A percentile compares a stretch with the other conserved stretches of the same genome.
These are phyloP conservation scores for Acromyrmex echinatior DNA, from an alignment of 1,140 invertebrate genomes.

Conservation along the genomic window DNA sequence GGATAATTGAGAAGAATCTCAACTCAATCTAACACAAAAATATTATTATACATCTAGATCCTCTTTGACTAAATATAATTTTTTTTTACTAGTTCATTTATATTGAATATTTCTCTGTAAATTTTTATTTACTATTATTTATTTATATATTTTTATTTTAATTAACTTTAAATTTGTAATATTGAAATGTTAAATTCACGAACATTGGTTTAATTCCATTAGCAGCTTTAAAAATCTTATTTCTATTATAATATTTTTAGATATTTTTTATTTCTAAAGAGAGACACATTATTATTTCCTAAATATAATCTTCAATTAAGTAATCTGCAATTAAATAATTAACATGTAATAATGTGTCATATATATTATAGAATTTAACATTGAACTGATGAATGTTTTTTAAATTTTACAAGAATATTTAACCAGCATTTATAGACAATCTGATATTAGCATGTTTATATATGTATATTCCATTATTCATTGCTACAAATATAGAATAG, in stretches of 20 bases:
- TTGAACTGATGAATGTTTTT: not conserved
- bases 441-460: constrained; percentile 18
- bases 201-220: not conserved
- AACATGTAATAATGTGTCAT: not conserved
- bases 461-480: constrained; percentile 11
- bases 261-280: not conserved
- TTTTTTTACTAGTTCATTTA: no score
- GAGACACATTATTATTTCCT: not conserved
- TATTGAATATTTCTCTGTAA: no score
- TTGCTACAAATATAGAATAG: not conserved
- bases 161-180: not conserved
- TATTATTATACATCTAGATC: no score
- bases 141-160: not conserved
- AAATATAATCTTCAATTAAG: not conserved
- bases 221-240: not conserved
- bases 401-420: no score
- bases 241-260: not conserved
- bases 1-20: no score
- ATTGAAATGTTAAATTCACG: not conserved
- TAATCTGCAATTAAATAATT: not conserved
- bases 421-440: not conserved
- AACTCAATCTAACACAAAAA: no score
- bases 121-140: no score
- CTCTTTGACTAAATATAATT: no score
- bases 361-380: not conserved